Conservation (phyloP, 2,797 vertebrate genomes). For the Lagocephalus sceleratus region DNA sequence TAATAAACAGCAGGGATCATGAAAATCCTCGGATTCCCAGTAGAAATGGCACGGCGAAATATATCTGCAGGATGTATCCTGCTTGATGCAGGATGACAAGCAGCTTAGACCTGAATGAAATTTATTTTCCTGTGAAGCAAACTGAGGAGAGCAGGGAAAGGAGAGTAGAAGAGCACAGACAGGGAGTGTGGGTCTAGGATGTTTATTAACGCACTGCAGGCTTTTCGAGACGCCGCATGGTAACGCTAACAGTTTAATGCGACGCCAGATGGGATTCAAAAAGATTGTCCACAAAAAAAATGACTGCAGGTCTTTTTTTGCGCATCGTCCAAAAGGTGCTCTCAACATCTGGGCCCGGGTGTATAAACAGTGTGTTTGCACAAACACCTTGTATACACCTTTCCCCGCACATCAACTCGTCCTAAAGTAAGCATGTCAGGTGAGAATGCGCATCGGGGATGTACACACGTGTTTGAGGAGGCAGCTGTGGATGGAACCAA, state of each 20-base stretch:
- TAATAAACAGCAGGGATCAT: constrained; percentile 50
- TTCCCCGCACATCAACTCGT: background rate
- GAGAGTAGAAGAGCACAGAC: background rate
- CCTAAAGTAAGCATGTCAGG: background rate
- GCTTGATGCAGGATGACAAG: constrained; percentile 14
- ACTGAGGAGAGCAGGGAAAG: constrained; percentile 6
- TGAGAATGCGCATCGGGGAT: background rate
- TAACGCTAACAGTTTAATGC: too few relatives aligned
- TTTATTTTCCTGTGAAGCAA: constrained; percentile 13
- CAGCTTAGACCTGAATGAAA: constrained; percentile 41
- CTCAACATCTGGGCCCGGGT: constrained; percentile 30
- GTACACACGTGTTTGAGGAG: background rate
- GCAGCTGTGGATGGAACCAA: background rate
- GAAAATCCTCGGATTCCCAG: constrained; percentile 39
- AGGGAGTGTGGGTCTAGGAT: constrained; percentile 14
- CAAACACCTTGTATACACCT: background rate
- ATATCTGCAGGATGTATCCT: constrained; percentile 6
- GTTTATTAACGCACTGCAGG: constrained; percentile 34
- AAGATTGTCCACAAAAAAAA: too few relatives aligned
- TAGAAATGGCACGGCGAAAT: constrained; percentile 9
- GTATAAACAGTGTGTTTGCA: background rate
- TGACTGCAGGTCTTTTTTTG: too few relatives aligned
- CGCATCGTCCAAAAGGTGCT: constrained; percentile 10
- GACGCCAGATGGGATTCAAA: too few relatives aligned
- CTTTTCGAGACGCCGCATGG: constrained; percentile 6